These are phyloP conservation scores for Griposia aprilina DNA, from an alignment of 2,888 invertebrate species.

Conservation along the genomic window DNA sequence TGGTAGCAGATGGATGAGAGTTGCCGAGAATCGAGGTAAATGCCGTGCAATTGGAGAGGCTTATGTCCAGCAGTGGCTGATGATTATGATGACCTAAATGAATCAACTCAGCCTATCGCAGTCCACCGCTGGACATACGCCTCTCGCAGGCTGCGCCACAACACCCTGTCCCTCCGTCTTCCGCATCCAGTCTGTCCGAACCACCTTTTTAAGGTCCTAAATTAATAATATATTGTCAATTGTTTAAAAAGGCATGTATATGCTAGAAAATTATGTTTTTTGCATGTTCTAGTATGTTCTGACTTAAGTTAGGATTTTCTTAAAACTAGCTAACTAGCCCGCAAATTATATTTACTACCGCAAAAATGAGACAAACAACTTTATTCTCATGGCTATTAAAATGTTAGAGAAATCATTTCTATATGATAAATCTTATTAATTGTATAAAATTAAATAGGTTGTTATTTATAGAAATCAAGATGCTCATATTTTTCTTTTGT, in stretches of 20 bases:
- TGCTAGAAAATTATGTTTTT: neutral
- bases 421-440: neutral
- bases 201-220: no score
- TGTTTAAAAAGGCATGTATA: neutral
- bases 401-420: neutral
- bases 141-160: no score
- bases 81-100: no score
- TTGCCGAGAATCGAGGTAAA: no score
- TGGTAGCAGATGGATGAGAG: no score
- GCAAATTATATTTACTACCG: neutral
- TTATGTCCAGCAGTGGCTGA: no score
- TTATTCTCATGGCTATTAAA: neutral
- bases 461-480: slow-evolving; percentile 1
- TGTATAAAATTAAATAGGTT: neutral
- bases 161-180: no score
- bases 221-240: neutral
- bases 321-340: neutral
- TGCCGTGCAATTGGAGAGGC: no score
- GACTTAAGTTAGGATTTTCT: neutral
- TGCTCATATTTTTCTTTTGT: neutral
- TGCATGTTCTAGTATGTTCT: neutral
- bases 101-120: no score
- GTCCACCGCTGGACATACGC: no score
- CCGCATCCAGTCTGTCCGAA: no score
- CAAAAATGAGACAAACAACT: neutral